Evolutionary conservation across 2,113 vertebrate genomes (phyloP).

Genomic region (Daphoenositta chrysoptera): DNA sequence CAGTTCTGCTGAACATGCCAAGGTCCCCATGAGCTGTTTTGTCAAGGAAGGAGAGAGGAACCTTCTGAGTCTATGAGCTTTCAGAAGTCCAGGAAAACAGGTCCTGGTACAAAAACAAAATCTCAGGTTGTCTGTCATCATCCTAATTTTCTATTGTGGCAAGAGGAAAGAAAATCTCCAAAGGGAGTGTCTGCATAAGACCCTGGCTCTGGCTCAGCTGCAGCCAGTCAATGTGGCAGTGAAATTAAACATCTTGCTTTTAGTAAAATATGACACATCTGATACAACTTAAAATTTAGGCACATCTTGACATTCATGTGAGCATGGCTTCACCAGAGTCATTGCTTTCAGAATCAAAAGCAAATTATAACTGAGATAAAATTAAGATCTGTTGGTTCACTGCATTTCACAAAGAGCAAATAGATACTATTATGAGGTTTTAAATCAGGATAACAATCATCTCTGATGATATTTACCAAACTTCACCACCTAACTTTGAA

Average conservation of each 20-base stretch:
- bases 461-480: not conserved
- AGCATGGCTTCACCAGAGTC: not conserved
- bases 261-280: not conserved
- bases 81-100: not conserved
- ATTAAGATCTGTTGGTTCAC: conserved; percentile 48
- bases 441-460: not conserved
- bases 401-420: conserved; percentile 43
- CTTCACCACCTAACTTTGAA: not conserved
- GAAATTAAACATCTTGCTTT: not conserved
- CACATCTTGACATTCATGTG: not conserved
- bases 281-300: not conserved
- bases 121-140: not conserved
- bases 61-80: not conserved
- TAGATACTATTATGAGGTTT: not conserved
- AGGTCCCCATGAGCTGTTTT: not conserved
- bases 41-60: not conserved
- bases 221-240: not conserved
- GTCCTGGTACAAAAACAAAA: not conserved
- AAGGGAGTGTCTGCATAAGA: not conserved
- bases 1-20: not conserved
- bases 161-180: not conserved
- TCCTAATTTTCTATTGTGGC: not conserved
- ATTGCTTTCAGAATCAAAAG: conserved; percentile 10
- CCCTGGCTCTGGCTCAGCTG: not conserved
- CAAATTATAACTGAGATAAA: conserved; percentile 8